Conservation (phyloP, 2,888 invertebrate species). For the Pyrochroa serraticornis region DNA sequence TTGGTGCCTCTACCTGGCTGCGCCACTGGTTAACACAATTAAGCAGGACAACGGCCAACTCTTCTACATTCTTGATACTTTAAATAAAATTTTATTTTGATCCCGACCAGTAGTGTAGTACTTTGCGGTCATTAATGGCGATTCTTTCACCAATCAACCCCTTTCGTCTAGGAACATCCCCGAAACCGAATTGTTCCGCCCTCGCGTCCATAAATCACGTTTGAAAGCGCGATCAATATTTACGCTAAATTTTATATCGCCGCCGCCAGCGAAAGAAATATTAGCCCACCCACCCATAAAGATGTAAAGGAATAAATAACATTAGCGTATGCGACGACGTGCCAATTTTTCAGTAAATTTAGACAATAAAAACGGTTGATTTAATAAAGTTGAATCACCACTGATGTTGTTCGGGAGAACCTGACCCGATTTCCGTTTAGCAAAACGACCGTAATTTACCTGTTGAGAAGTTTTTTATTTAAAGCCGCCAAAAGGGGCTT, state of each 20-base stretch:
- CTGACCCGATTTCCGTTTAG: no score
- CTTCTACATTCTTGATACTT: constrained; percentile 5
- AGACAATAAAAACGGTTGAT: constrained; percentile 4
- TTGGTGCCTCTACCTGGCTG: no score
- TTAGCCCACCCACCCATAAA: not conserved
- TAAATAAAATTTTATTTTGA: constrained; percentile 18
- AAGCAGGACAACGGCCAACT: constrained; percentile 12
- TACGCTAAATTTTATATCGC: constrained; percentile 7
- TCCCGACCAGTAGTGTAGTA: not conserved
- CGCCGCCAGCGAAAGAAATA: not conserved
- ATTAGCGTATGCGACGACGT: constrained; percentile 11
- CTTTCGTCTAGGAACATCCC: constrained; percentile 5
- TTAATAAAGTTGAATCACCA: constrained; percentile 2
- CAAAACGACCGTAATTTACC: no score
- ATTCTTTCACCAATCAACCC: constrained; percentile 1
- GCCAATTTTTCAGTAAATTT: constrained; percentile 14
- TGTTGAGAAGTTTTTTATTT: not conserved
- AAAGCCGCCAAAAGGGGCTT: not conserved
- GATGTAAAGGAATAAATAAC: constrained; percentile 1
- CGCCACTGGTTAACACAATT: constrained; percentile 7
- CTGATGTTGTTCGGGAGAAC: no score
- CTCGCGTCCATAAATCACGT: constrained; percentile 16
- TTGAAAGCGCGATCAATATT: constrained; percentile 20
- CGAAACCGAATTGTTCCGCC: not conserved
- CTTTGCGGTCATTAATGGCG: not conserved